Conservation (phyloP, 2,888 invertebrate genomes). For the Drosophila birchii region DNA sequence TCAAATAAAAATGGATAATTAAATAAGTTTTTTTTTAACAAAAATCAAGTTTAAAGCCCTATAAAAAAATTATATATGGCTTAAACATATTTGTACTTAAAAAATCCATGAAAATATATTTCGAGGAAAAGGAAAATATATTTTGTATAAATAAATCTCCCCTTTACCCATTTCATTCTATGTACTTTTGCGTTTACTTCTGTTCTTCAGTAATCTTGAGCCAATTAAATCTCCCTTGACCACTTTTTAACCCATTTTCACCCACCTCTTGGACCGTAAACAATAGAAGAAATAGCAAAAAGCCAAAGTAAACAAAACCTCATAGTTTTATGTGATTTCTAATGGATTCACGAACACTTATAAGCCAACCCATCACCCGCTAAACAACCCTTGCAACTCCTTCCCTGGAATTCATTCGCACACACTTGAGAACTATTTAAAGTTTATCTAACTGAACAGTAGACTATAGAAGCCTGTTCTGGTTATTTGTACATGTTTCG, state of each 20-base stretch:
- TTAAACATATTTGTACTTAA: too few species aligned
- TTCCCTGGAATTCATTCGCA: constrained; percentile 35
- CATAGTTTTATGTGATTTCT: constrained; percentile 59
- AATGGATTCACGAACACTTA: constrained; percentile 61
- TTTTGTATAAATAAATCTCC: not conserved
- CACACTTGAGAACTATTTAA: constrained; percentile 67
- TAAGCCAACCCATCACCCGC: constrained; percentile 7
- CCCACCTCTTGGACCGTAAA: not conserved
- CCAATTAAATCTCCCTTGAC: constrained; percentile 14
- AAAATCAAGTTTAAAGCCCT: too few species aligned
- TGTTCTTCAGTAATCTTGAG: not conserved
- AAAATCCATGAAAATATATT: too few species aligned
- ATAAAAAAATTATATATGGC: too few species aligned
- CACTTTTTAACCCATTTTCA: not conserved
- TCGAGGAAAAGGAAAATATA: not conserved
- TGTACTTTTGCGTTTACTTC: not conserved
- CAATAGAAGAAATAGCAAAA: constrained; percentile 9
- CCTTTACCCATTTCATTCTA: not conserved
- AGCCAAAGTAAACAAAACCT: constrained; percentile 39
- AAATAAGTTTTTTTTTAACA: too few species aligned
- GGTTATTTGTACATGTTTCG: constrained; percentile 30
- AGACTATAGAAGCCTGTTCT: constrained; percentile 44
- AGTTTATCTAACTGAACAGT: constrained; percentile 63
- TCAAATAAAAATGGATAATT: not conserved
- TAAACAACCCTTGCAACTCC: constrained; percentile 11